These are phyloP conservation scores for Drosophila tripunctata DNA, from an alignment of 2,888 invertebrate species.

Conservation along the genomic window DNA sequence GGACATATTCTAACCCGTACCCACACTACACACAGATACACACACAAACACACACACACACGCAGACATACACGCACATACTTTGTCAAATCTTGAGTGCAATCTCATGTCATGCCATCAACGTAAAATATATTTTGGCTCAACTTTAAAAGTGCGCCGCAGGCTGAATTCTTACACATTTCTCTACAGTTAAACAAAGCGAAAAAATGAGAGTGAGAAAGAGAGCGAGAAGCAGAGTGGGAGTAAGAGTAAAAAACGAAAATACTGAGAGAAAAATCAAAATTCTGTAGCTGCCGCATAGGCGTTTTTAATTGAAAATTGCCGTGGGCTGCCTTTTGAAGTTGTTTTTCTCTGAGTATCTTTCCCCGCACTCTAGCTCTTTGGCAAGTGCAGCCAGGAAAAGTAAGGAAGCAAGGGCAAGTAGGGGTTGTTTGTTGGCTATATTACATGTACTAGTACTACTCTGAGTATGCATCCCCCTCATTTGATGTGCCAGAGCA, in stretches of 20 bases:
- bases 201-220: too few relatives aligned
- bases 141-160: conserved; percentile 53
- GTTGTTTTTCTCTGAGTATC: conserved; percentile 30
- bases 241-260: background rate
- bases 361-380: background rate
- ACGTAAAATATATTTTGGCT: conserved; percentile 18
- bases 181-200: conserved; percentile 14
- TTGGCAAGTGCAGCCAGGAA: conserved; percentile 43
- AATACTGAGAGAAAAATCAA: conserved; percentile 18
- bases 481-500: conserved; percentile 18
- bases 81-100: conserved; percentile 64
- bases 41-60: conserved; percentile 1
- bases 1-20: conserved; percentile 31
- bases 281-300: conserved; percentile 40
- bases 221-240: too few relatives aligned
- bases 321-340: conserved; percentile 73
- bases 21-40: background rate
- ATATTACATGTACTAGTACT: background rate
- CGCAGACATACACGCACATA: conserved; percentile 3
- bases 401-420: background rate
- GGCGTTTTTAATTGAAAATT: conserved; percentile 77
- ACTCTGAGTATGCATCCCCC: conserved; percentile 13
- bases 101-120: conserved; percentile 65
- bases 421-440: background rate
- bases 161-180: conserved; percentile 42